Percentiles rank a stretch among this genome's conserved stretches.
phyloP scores from a whole-genome alignment of 2,888 invertebrate genomes.

The Tanytarsus gracilentus region DNA sequence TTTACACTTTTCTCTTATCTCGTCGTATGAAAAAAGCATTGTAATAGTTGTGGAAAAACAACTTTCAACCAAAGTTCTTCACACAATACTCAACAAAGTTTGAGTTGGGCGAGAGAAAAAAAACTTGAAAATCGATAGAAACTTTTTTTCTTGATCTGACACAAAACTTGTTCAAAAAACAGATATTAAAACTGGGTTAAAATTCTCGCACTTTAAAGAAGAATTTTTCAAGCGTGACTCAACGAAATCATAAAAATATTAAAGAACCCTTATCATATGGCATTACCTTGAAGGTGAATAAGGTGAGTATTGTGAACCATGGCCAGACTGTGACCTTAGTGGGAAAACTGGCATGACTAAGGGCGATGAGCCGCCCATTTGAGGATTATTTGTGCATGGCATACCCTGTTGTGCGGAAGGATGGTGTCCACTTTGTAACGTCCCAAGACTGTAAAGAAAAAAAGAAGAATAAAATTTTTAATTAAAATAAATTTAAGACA shows the following conservation, averaged over 20 bases:
- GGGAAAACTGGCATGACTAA: conserved; percentile 86
- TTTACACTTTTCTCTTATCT: too few species aligned
- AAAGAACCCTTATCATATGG: not conserved
- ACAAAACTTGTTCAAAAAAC: not conserved
- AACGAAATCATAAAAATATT: not conserved
- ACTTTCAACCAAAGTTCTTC: too few species aligned
- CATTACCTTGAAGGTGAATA: conserved; percentile 81
- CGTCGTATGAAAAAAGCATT: too few species aligned
- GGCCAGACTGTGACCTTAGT: conserved; percentile 54
- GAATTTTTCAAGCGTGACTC: not conserved
- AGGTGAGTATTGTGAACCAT: conserved; percentile 75
- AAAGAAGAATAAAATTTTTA: not conserved
- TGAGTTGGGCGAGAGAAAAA: not conserved
- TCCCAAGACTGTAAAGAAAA: conserved; percentile 30
- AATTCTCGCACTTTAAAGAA: not conserved
- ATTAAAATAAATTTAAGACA: not conserved
- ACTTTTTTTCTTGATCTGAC: not conserved
- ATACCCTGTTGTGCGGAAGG: conserved; percentile 43
- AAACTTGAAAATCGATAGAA: not conserved
- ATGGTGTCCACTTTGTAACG: conserved; percentile 42
- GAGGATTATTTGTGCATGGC: conserved; percentile 54
- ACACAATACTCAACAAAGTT: not conserved
- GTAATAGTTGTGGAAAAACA: too few species aligned
- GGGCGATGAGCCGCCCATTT: conserved; percentile 59
- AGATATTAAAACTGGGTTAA: conserved; percentile 12